A percentile compares a stretch with the other conserved stretches of the same genome.
Conservation (phyloP, 2,113 vertebrate species). For the Nansenia antarctica region DNA sequence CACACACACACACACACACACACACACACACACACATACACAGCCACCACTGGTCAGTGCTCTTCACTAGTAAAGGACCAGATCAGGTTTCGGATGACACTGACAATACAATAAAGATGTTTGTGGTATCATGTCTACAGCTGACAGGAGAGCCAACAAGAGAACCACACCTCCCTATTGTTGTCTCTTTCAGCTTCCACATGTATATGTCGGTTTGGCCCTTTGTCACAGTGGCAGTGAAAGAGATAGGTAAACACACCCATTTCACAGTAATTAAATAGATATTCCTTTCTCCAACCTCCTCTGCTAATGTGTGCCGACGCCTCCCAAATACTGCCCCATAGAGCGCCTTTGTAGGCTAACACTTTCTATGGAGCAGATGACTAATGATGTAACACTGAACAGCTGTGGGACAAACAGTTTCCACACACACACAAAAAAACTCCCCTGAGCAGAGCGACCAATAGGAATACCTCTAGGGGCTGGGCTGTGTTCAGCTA, state of each 20-base stretch:
- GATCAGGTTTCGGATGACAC: not conserved
- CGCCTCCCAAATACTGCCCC: not conserved
- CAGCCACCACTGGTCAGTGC: not conserved
- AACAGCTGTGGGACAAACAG: conserved; percentile 6
- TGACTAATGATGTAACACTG: conserved; percentile 12
- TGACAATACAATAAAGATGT: not conserved
- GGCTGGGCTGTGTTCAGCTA: conserved; percentile 4
- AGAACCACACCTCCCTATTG: not conserved
- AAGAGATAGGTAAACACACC: not conserved
- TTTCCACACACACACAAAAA: not conserved
- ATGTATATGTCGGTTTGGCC: not conserved
- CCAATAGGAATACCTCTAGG: not conserved
- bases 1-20: not conserved
- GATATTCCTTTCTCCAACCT: not conserved
- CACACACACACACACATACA: not conserved
- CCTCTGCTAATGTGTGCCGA: conserved; percentile 3
- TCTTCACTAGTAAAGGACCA: not conserved
- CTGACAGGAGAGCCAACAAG: not conserved
- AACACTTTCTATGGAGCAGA: not conserved
- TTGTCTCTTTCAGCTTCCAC: not conserved
- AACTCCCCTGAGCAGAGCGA: not conserved
- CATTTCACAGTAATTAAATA: conserved; percentile 11
- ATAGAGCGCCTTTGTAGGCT: not conserved
- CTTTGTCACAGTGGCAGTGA: not conserved
- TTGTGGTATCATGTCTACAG: not conserved